Base-by-base conservation (phyloP, 2,797 vertebrate species). In the Cyclopterus lumpus region DNA sequence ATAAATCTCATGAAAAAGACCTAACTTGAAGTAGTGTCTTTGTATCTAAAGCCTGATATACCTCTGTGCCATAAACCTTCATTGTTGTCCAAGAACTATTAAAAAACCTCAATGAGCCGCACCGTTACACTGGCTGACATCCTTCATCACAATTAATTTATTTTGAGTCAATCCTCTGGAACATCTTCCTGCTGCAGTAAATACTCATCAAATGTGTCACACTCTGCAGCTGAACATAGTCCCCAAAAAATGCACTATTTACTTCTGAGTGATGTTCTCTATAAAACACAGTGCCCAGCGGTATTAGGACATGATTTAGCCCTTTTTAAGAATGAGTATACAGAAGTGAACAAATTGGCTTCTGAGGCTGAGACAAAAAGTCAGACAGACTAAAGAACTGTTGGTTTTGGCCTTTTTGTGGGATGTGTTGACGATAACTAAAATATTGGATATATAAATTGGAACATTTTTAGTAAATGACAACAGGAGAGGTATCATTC, bases 111-210 rank as follows among this genome's bases (percentile, higher is more conserved):
- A 40, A 34, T 22, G 60, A 60, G 34, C 28, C 28, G 10, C 28
- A 36, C 1, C 5, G 7, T 49, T 30, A 34, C 36, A 44, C 36
- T 14, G 10, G 4, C 8, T 10, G 15, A 46, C n/a, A 49, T 42
- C 26, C 46, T 5, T 67, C 57, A 6, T 49, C 42, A 60, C 22
- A 53, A 59, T 18, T 20, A 40, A 4, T 59, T 16, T 34, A 32
- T 26, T 76, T 36, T 12, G 11, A 53, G 3, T 40, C 5, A 5
- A 34, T 32, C 9, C 15, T 18, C 20, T 28, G 10, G 24, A 5
- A 18, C 40, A 46, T 14, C 34, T 34, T 77, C 10, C 16, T 71
- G 40, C 51, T 79, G 44, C 67, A n/a, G 18, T 44, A 54, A 58
- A 73, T 12, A 46, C 36, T 53, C 22, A 53, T 1, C 15, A 54